Evolutionary conservation across 2,888 invertebrate genomes (phyloP).

Genomic region (Agrotis clavis): DNA sequence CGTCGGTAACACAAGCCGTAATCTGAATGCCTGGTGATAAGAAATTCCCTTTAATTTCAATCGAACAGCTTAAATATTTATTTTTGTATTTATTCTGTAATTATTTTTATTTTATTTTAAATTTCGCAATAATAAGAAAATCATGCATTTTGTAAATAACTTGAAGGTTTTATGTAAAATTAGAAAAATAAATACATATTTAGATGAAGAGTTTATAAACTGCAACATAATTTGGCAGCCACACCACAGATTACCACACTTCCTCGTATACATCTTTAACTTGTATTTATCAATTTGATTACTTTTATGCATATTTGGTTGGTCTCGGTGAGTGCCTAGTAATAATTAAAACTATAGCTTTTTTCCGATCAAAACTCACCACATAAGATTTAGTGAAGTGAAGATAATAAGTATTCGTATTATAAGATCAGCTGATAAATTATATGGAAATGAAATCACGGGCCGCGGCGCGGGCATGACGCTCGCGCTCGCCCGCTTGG

Average conservation of each 20-base stretch:
- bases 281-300: conserved; percentile 1
- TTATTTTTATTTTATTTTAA: too few relatives aligned
- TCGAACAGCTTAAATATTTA: neutral
- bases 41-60: conserved; percentile 5
- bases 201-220: neutral
- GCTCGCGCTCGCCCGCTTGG: conserved; percentile 79
- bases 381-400: conserved; percentile 15
- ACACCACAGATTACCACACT: too few relatives aligned
- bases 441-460: conserved; percentile 64
- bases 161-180: neutral
- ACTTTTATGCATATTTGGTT: conserved; percentile 1
- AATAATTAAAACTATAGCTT: conserved; percentile 9
- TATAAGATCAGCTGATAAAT: conserved; percentile 64
- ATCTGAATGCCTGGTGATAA: conserved; percentile 19
- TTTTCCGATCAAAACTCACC: conserved; percentile 9
- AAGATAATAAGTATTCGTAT: conserved; percentile 23
- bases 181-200: neutral
- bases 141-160: too few relatives aligned
- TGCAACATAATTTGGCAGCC: neutral
- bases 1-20: neutral
- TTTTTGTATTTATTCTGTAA: too few relatives aligned
- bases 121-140: neutral
- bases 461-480: conserved; percentile 63
- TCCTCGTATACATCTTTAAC: neutral
- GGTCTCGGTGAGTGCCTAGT: neutral